Base-by-base conservation (phyloP, 2,888 invertebrate genomes). In the Neoascia interrupta region DNA sequence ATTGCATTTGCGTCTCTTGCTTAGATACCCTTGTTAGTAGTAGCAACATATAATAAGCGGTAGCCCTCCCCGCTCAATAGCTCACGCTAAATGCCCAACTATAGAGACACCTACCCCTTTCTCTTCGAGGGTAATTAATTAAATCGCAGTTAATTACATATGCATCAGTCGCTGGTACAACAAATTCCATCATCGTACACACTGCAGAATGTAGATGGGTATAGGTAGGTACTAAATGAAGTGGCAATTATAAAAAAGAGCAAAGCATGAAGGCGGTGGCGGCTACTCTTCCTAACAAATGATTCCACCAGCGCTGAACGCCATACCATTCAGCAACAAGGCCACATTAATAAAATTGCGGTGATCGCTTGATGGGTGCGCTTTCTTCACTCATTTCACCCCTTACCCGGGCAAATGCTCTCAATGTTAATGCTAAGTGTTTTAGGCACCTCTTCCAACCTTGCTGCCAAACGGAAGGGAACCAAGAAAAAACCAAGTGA, bases 401-500 rank as follows among this genome's bases (percentile, higher is more conserved):
- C 72, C 72, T 54, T 51, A 23, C 39, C 47, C 47, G 13, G 41
- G 36, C 58, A 5, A 34, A 56, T 37, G 45, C 39, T 15, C 47
- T 39, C 11, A 76, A 64, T 76, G 70, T 76, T 76, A 70, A 36
- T 76, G 58, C 64, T 76, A 72, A 76, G 76, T 70, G 64, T 76
- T 76, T 76, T 72, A 76, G 76, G 76, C 70, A 70, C 76, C 70
- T n/a, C n/a, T 76, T 76, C 61, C 60, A 58, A 73, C 64, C n/a
- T n/a, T 51, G 31, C 31, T n/a, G 8, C 31, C 75, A 63, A 75
- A 63, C 75, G 63, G 61, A 75, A 75, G 61, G 61, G 37, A 56
- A 70, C 63, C 56, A 51, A 56, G 39, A 21, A 39, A 51, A 31
- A 34, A 66, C 19, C 36, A 47, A 36, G 56, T n/a, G 18, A 18